phyloP scores from a whole-genome alignment of 2,888 invertebrate genomes.

The Phaedon cochleariae region DNA sequence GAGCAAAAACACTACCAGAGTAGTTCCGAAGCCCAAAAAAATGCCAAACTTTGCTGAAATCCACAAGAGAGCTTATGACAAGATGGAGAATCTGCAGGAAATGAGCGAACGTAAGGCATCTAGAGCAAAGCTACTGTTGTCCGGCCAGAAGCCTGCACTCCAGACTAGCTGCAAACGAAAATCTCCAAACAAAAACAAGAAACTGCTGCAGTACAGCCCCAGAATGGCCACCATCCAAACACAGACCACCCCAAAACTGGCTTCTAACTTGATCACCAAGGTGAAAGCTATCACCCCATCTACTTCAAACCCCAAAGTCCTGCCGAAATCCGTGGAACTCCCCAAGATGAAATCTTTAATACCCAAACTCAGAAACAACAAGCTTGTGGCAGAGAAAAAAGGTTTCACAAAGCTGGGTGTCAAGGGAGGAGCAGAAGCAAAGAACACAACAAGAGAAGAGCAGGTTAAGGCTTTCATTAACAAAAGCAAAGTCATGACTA shows the following conservation, averaged over 20 bases:
- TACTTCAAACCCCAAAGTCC: conserved; percentile 21
- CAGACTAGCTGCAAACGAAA: conserved; percentile 12
- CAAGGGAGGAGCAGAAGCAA: conserved; percentile 36
- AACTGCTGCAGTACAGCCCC: conserved; percentile 18
- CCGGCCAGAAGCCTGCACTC: conserved; percentile 47
- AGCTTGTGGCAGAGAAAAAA: conserved; percentile 15
- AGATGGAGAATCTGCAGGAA: conserved; percentile 75
- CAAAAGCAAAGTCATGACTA: conserved; percentile 43
- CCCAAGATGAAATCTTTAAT: conserved; percentile 23
- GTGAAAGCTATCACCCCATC: conserved; percentile 21
- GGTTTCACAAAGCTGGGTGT: conserved; percentile 45
- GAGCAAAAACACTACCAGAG: conserved; percentile 2
- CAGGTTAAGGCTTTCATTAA: conserved; percentile 44
- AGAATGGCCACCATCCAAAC: conserved; percentile 4
- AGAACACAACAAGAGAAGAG: conserved; percentile 39
- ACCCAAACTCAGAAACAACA: conserved; percentile 17
- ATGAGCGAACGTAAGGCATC: conserved; percentile 64
- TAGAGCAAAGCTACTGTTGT: conserved; percentile 62
- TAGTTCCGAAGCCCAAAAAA: conserved; percentile 52
- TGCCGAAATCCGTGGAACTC: conserved; percentile 15
- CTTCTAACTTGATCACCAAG: conserved; percentile 15
- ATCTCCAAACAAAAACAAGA: conserved; percentile 17
- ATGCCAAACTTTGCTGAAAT: conserved; percentile 76
- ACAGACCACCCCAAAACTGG: neutral
- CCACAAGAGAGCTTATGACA: conserved; percentile 71